Percentiles rank a stretch among this genome's conserved stretches.
Conservation (phyloP, 2,113 vertebrate species). For the Cricetomys ansorgei region DNA sequence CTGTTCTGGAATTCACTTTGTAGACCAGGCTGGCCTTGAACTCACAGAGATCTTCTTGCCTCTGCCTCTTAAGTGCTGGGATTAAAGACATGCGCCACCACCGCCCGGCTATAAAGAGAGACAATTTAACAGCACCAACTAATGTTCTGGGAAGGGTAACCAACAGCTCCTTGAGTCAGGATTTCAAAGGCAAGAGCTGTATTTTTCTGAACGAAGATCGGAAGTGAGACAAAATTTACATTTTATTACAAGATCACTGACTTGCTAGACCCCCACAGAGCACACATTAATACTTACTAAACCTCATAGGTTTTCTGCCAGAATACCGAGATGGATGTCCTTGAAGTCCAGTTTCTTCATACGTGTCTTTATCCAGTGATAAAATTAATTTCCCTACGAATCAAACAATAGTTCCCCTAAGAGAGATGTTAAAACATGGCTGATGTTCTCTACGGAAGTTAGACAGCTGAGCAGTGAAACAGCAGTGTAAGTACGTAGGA, state of each 20-base stretch:
- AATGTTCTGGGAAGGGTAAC: not conserved
- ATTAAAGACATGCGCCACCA: too few relatives aligned
- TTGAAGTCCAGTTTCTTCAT: slow-evolving; percentile 93
- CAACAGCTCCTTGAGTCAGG: not conserved
- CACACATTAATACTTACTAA: slow-evolving; percentile 86
- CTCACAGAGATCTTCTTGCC: too few relatives aligned
- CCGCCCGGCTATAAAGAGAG: too few relatives aligned
- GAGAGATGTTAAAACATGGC: slow-evolving; percentile 5
- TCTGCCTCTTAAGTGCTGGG: too few relatives aligned
- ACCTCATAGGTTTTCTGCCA: slow-evolving; percentile 89
- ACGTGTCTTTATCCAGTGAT: slow-evolving; percentile 96
- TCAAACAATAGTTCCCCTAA: slow-evolving; percentile 30
- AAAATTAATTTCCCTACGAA: slow-evolving; percentile 92
- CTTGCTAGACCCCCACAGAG: not conserved
- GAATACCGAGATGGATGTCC: slow-evolving; percentile 92
- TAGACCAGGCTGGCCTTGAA: too few relatives aligned
- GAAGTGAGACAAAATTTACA: not conserved
- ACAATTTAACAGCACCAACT: not conserved
- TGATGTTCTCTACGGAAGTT: slow-evolving; percentile 5
- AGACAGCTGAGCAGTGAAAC: not conserved
- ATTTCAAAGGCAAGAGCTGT: slow-evolving; percentile 3
- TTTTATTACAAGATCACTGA: not conserved
- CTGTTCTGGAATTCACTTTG: too few relatives aligned
- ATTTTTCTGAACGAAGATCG: slow-evolving; percentile 1
- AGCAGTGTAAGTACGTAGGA: not conserved